Base-by-base conservation (phyloP, 2,888 invertebrate genomes). In the Macrophya annulata region DNA sequence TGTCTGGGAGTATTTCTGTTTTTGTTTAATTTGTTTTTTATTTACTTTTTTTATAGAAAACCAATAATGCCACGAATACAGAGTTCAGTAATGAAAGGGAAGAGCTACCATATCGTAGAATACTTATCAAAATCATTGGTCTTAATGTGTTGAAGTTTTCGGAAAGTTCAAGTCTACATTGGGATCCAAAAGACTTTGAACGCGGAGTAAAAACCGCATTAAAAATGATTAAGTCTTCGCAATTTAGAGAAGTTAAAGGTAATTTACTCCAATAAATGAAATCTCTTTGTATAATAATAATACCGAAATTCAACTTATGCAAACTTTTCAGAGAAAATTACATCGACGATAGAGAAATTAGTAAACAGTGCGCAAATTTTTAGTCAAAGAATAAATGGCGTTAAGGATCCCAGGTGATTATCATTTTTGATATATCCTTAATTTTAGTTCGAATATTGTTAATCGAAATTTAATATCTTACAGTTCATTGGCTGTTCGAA, bases 121-220 rank as follows among this genome's bases (percentile, higher is more conserved):
- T 55, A 48, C 59, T 93, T 74, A 88, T 90, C 1, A 89, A 91
- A 89, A 89, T 93, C 83, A 84, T 92, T 85, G 89, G 89, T n/a
- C 85, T 90, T 55, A 90, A 89, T 83, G 84, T 93, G 51, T 93
- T 92, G 92, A 90, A 88, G 86, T 87, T 93, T 43, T 93, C 93
- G 0, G 93, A 93, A 65, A 91, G 90, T 86, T 89, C 90, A 84
- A 84, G 91, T 76, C 87, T 93, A 21, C 89, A 88, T 85, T 93
- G 94, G 91, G 88, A 93, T 85, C 90, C 92, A 21, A 89, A 87
- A 48, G 89, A 91, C 82, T 89, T 92, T 15, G 88, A 90, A 72
- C 86, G 90, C 12, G 89, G 89, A 6, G 84, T 92, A 85, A 88
- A 84, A 37, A 87, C 86, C 68, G 87, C 89, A 21, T 85, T 93